These are phyloP conservation scores for Therioaphis trifolii DNA, from an alignment of 2,888 invertebrate genomes.

Conservation along the genomic window DNA sequence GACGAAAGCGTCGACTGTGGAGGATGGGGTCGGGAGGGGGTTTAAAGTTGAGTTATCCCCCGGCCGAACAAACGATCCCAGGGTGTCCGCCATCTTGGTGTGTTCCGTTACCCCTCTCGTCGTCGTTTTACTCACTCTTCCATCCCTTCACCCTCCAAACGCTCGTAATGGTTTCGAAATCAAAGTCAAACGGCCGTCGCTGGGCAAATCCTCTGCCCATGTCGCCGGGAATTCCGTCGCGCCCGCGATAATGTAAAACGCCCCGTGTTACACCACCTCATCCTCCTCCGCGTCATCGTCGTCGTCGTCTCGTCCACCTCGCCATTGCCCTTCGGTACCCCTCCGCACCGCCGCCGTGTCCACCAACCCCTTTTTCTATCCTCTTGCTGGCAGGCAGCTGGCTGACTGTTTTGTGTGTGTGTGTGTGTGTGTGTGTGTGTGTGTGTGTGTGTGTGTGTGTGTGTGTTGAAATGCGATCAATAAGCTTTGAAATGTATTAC, in stretches of 20 bases:
- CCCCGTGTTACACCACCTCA: conserved; percentile 48
- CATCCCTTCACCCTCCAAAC: neutral
- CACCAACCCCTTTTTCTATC: conserved; percentile 54
- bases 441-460: conserved; percentile 15
- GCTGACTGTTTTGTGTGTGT: conserved; percentile 31
- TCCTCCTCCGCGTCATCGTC: neutral
- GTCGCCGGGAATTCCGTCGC: conserved; percentile 53
- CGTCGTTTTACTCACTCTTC: conserved; percentile 20
- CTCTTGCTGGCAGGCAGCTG: conserved; percentile 31
- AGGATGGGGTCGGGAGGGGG: neutral
- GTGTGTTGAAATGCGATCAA: conserved; percentile 60
- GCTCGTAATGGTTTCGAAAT: conserved; percentile 49
- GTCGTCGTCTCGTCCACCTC: conserved; percentile 40
- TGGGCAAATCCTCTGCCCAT: conserved; percentile 58
- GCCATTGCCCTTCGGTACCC: neutral
- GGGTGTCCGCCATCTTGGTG: conserved; percentile 62
- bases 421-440: neutral
- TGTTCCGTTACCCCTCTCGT: conserved; percentile 49
- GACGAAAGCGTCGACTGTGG: neutral
- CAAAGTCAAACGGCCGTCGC: conserved; percentile 63
- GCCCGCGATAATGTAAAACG: conserved; percentile 61
- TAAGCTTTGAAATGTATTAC: conserved; percentile 56
- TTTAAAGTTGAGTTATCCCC: conserved; percentile 60
- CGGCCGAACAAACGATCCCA: conserved; percentile 59
- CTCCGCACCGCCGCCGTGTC: conserved; percentile 25